Percentiles rank a stretch among this genome's conserved stretches.
These are phyloP conservation scores for Boleophthalmus pectinirostris DNA, from an alignment of 2,113 vertebrate genomes.

Conservation along the genomic window DNA sequence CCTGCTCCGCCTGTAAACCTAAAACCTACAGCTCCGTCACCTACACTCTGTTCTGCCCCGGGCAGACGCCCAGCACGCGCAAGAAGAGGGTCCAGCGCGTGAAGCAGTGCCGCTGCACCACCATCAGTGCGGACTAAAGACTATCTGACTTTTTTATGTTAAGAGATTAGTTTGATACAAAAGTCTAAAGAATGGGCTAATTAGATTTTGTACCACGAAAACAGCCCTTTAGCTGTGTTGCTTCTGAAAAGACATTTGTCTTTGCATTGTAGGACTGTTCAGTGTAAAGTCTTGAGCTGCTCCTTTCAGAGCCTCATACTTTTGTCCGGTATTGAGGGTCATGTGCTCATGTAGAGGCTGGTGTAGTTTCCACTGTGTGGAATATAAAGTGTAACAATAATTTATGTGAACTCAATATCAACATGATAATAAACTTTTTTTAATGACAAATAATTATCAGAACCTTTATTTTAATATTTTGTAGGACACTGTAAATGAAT, in stretches of 20 bases:
- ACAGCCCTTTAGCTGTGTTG: neutral
- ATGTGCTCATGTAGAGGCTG: constrained; percentile 3
- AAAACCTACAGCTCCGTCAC: constrained; percentile 92
- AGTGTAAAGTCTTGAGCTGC: neutral
- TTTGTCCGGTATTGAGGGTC: neutral
- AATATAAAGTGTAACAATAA: constrained; percentile 39
- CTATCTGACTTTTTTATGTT: neutral
- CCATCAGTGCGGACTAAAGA: constrained; percentile 87
- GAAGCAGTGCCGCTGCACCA: constrained; percentile 95
- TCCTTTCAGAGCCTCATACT: neutral
- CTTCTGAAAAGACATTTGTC: neutral
- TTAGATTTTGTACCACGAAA: neutral
- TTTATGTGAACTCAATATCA: constrained; percentile 23
- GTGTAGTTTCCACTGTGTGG: constrained; percentile 70
- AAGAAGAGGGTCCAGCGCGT: constrained; percentile 92
- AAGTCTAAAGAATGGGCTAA: no score
- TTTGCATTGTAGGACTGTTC: neutral
- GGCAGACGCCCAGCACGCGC: constrained; percentile 86
- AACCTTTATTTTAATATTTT: no score
- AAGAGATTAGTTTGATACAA: no score
- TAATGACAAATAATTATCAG: neutral
- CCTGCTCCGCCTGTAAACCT: constrained; percentile 95
- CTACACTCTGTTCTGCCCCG: constrained; percentile 90
- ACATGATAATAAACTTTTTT: constrained; percentile 61
- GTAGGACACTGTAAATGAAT: no score